Conservation (phyloP, 2,797 vertebrate genomes). For the Lepidocolaptes lacrymiger region DNA sequence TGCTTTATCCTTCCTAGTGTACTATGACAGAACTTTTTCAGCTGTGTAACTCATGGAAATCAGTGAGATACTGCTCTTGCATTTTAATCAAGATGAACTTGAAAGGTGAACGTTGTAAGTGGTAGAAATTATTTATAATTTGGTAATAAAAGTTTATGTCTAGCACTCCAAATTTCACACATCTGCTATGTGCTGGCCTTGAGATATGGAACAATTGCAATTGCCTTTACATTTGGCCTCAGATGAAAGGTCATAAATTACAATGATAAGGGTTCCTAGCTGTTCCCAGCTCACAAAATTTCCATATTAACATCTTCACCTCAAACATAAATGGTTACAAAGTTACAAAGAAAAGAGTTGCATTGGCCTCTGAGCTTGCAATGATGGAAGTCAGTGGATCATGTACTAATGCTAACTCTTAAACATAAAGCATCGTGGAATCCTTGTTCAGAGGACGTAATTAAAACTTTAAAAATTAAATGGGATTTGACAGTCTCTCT, state of each 20-base stretch:
- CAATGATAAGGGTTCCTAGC: constrained; percentile 71
- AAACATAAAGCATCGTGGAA: constrained; percentile 19
- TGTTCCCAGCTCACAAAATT: constrained; percentile 76
- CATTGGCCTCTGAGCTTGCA: constrained; percentile 71
- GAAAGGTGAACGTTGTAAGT: constrained; percentile 83
- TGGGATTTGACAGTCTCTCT: constrained; percentile 22
- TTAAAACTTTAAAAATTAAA: constrained; percentile 74
- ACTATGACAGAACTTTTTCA: constrained; percentile 48
- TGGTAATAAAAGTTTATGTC: constrained; percentile 86
- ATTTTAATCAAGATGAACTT: constrained; percentile 85
- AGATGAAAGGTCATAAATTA: constrained; percentile 83
- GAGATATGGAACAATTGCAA: constrained; percentile 81
- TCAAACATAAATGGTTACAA: constrained; percentile 81
- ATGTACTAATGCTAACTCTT: background rate
- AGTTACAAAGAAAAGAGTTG: constrained; percentile 74
- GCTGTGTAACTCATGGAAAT: constrained; percentile 67
- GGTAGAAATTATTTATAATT: constrained; percentile 88
- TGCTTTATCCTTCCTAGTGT: background rate
- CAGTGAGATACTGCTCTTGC: constrained; percentile 72
- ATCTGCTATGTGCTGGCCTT: constrained; percentile 79
- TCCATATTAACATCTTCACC: constrained; percentile 84
- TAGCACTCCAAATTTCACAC: constrained; percentile 80
- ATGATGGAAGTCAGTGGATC: constrained; percentile 49
- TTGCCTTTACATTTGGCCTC: constrained; percentile 81
- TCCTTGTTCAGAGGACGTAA: constrained; percentile 60